Conservation (phyloP, 2,113 vertebrate species). For the Fregetta grallaria region DNA sequence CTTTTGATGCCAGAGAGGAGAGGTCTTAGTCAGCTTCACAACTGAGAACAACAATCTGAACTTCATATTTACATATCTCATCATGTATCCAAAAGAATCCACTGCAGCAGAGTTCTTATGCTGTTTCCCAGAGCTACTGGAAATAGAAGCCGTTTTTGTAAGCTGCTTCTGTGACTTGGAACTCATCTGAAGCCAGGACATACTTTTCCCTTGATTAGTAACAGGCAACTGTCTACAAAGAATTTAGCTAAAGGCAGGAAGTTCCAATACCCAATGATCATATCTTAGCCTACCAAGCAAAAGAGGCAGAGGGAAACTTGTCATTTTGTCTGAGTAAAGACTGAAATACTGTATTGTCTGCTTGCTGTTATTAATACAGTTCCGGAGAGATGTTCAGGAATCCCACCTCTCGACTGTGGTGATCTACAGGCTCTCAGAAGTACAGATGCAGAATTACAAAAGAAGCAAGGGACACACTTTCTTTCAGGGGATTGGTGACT, state of each 20-base stretch:
- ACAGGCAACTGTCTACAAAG: background rate
- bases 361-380: background rate
- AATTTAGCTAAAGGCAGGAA: background rate
- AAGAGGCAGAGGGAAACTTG: background rate
- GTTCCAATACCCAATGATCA: background rate
- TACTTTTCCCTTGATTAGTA: background rate
- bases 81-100: background rate
- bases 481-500: background rate
- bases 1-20: background rate
- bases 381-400: background rate
- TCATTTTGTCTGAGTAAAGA: background rate
- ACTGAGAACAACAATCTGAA: background rate
- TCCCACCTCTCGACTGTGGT: background rate
- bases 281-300: background rate
- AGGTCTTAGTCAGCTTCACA: background rate
- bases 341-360: background rate
- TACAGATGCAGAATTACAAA: background rate
- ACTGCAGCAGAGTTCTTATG: background rate
- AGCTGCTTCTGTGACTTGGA: conserved; percentile 24
- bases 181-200: background rate
- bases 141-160: background rate
- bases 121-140: background rate
- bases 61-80: background rate
- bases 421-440: background rate
- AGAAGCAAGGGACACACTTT: background rate